Evolutionary conservation across 2,797 vertebrate species (phyloP).

Genomic region (Poecilia picta): DNA sequence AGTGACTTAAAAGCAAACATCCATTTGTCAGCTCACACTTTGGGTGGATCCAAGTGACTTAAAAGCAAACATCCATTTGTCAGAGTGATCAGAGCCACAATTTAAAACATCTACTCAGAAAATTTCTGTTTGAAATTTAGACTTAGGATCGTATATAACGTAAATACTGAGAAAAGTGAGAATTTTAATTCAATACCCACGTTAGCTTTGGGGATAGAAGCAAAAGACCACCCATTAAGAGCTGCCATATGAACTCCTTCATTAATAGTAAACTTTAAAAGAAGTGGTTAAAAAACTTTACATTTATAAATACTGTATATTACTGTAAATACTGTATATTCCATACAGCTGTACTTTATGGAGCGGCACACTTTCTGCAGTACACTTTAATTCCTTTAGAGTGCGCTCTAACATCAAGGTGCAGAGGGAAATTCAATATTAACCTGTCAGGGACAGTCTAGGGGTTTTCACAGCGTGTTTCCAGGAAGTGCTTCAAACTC

Average conservation of each 20-base stretch:
- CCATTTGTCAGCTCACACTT: background rate
- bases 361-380: background rate
- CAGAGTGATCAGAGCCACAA: background rate
- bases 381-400: conserved; percentile 49
- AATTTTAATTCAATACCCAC: background rate
- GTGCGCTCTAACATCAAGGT: conserved; percentile 47
- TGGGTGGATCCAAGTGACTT: background rate
- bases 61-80: background rate
- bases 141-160: background rate
- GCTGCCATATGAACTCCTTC: background rate
- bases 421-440: background rate
- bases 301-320: background rate
- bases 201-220: background rate
- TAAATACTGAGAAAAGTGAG: background rate
- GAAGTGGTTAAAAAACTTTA: background rate
- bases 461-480: background rate
- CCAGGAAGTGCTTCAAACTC: conserved; percentile 3
- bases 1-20: background rate
- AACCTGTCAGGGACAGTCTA: background rate
- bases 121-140: background rate
- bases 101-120: background rate
- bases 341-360: too few species aligned
- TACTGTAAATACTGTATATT: background rate
- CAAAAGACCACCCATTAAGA: background rate
- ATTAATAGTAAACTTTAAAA: background rate